Conservation (phyloP, 2,113 vertebrate genomes). For the Microtus pennsylvanicus region DNA sequence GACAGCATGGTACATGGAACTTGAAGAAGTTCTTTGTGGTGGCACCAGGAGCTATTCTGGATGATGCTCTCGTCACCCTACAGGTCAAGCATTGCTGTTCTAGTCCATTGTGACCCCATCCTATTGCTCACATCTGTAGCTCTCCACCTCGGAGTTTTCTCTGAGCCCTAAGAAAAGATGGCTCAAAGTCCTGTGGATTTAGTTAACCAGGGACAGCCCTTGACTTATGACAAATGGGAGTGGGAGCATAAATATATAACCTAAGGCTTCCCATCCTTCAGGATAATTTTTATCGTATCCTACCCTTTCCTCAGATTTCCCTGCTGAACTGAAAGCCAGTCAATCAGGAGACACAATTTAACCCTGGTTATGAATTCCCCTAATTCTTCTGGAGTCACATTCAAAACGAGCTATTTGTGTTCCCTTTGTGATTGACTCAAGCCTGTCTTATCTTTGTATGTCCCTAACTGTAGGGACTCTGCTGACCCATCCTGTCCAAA, state of each 20-base stretch:
- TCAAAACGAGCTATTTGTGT: background rate
- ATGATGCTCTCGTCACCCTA: background rate
- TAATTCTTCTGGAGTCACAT: background rate
- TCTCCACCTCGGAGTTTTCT: background rate
- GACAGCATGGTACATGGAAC: accelerated
- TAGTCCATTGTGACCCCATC: background rate
- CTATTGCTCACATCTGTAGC: background rate
- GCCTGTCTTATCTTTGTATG: background rate
- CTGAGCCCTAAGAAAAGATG: background rate
- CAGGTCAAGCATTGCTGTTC: background rate
- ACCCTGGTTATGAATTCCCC: background rate
- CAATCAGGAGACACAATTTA: background rate
- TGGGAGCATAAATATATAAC: background rate
- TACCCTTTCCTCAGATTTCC: background rate
- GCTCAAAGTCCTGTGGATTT: background rate
- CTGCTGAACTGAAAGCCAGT: background rate
- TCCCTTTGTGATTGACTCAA: background rate
- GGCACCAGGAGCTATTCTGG: background rate
- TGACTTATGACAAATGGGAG: background rate
- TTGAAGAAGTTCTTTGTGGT: background rate
- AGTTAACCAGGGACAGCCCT: background rate
- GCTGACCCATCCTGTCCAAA: background rate
- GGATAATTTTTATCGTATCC: background rate
- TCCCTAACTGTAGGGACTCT: background rate
- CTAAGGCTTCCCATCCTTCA: background rate